Percentiles rank a stretch among this genome's conserved stretches.
phyloP scores from a whole-genome alignment of 2,888 invertebrate genomes.

The Drepana falcataria region DNA sequence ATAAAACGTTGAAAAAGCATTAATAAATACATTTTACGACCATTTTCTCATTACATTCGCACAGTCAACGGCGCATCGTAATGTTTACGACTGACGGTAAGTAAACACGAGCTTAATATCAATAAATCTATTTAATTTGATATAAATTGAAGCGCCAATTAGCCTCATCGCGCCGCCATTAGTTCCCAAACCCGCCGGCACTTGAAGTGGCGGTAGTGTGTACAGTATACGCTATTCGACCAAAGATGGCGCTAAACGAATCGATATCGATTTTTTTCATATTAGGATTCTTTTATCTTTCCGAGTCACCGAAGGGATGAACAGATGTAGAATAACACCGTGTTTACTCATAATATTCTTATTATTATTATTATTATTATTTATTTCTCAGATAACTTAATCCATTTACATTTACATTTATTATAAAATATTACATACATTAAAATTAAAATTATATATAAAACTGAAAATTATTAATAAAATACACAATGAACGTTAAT shows the following conservation, averaged over 20 bases:
- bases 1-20: too few relatives aligned
- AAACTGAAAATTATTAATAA: too few relatives aligned
- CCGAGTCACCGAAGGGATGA: too few relatives aligned
- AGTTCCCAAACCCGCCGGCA: conserved; percentile 35
- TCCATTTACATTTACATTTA: too few relatives aligned
- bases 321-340: too few relatives aligned
- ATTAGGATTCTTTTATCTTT: conserved; percentile 4
- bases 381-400: too few relatives aligned
- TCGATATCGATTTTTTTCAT: conserved; percentile 25
- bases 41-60: neutral
- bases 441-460: too few relatives aligned
- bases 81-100: conserved; percentile 14
- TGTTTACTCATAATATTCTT: too few relatives aligned
- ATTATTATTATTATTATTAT: too few relatives aligned
- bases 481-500: too few relatives aligned
- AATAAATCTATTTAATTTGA: conserved; percentile 69
- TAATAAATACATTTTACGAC: neutral
- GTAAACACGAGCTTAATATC: conserved; percentile 48
- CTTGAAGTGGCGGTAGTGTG: conserved; percentile 41
- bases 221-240: conserved; percentile 45
- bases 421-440: too few relatives aligned
- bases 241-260: conserved; percentile 52
- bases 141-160: conserved; percentile 61
- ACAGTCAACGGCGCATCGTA: too few relatives aligned
- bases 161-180: conserved; percentile 40